phyloP scores from a whole-genome alignment of 2,888 invertebrate genomes.

The Tipula unca region DNA sequence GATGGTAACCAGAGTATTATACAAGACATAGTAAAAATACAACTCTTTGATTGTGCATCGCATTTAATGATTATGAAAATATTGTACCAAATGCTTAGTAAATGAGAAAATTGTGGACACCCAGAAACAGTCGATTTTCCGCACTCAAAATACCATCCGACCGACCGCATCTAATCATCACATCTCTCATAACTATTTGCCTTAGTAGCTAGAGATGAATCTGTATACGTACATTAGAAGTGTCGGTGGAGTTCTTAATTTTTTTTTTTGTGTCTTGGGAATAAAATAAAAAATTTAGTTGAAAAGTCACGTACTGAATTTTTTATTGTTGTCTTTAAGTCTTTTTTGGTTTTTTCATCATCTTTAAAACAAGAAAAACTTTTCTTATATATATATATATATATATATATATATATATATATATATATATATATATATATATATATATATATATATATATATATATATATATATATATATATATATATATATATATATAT shows the following conservation, averaged over 20 bases:
- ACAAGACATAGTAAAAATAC: not conserved
- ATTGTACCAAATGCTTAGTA: not conserved
- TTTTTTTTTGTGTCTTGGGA: not conserved
- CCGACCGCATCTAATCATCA: not conserved
- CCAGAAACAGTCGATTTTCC: not conserved
- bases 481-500: too few species aligned
- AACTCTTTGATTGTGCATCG: too few species aligned
- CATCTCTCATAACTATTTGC: not conserved
- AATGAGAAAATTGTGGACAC: not conserved
- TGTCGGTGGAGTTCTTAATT: not conserved
- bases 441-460: too few species aligned
- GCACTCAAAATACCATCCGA: not conserved
- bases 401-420: too few species aligned
- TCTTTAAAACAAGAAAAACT: not conserved
- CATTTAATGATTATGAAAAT: too few species aligned
- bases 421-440: too few species aligned
- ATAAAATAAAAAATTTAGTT: not conserved
- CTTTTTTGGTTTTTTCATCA: not conserved
- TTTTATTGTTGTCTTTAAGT: not conserved
- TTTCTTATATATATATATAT: not conserved
- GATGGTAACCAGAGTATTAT: not conserved
- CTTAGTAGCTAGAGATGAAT: not conserved
- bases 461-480: too few species aligned
- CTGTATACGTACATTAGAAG: not conserved
- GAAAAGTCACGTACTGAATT: not conserved